Evolutionary conservation across 2,888 invertebrate species (phyloP).

Genomic region (Tinea pellionella): DNA sequence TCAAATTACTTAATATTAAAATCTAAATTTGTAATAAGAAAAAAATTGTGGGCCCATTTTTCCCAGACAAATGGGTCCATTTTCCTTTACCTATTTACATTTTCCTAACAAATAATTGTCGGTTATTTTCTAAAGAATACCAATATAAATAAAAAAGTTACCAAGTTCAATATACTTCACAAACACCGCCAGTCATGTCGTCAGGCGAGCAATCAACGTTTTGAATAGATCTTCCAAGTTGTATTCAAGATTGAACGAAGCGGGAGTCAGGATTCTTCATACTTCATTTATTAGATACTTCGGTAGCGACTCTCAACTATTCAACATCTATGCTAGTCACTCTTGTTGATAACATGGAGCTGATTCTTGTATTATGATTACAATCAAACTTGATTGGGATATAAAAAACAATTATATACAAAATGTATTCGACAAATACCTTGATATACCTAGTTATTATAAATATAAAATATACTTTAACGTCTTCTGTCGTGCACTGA

Average conservation of each 20-base stretch:
- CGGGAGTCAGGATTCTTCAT: conserved; percentile 50
- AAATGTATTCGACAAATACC: too few species aligned
- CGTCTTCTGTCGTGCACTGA: too few species aligned
- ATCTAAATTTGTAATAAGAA: too few species aligned
- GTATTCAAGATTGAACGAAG: conserved; percentile 33
- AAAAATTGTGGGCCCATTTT: too few species aligned
- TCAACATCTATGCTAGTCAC: conserved; percentile 51
- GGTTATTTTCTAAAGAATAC: too few species aligned
- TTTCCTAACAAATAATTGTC: neutral
- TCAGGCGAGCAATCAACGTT: conserved; percentile 45
- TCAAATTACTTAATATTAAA: too few species aligned
- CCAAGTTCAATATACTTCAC: conserved; percentile 25
- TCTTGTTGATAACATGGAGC: conserved; percentile 46
- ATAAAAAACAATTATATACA: too few species aligned
- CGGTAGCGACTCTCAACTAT: conserved; percentile 42
- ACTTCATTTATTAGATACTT: conserved; percentile 35
- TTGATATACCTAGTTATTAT: too few species aligned
- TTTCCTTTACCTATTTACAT: neutral
- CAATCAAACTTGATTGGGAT: conserved; percentile 22
- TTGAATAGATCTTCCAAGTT: conserved; percentile 42
- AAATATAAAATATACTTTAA: too few species aligned
- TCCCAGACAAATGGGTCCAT: too few species aligned
- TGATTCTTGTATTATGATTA: conserved; percentile 33
- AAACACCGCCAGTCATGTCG: conserved; percentile 22
- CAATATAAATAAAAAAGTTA: conserved; percentile 14